Conservation (phyloP, 1,140 invertebrate genomes). For the Phymastichus coffea region DNA sequence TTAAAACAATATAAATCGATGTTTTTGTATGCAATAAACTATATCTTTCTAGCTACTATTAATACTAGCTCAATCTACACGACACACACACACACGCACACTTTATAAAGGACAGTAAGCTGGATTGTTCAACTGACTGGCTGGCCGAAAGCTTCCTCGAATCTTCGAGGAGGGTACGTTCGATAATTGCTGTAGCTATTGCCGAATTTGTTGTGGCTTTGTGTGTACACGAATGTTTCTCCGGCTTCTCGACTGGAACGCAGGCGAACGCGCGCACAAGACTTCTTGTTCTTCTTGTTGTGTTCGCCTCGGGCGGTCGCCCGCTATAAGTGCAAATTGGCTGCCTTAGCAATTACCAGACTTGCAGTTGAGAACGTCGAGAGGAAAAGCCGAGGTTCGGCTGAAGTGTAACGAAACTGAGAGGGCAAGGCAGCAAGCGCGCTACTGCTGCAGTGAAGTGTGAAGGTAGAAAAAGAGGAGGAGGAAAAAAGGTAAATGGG, state of each 20-base stretch:
- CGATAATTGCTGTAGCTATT: constrained; percentile 15
- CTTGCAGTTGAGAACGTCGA: background rate
- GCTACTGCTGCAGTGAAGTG: background rate
- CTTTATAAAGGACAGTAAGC: too few relatives aligned
- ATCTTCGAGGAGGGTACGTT: background rate
- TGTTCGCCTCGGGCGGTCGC: background rate
- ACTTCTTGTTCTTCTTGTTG: constrained; percentile 5
- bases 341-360: constrained; percentile 19
- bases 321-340: constrained; percentile 21
- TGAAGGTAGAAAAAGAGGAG: background rate
- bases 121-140: too few relatives aligned
- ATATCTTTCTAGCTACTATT: too few relatives aligned
- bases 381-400: background rate
- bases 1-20: too few relatives aligned
- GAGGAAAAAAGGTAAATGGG: background rate
- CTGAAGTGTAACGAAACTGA: background rate
- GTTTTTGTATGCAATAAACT: too few relatives aligned
- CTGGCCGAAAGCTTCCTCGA: too few relatives aligned
- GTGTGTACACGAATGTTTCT: background rate
- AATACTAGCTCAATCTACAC: too few relatives aligned
- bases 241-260: background rate
- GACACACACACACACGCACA: too few relatives aligned
- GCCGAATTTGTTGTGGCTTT: constrained; percentile 1
- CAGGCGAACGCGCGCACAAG: too few relatives aligned
- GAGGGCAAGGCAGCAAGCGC: background rate